phyloP scores from a whole-genome alignment of 2,888 invertebrate species.

The Harpagoxenus sublaevis region DNA sequence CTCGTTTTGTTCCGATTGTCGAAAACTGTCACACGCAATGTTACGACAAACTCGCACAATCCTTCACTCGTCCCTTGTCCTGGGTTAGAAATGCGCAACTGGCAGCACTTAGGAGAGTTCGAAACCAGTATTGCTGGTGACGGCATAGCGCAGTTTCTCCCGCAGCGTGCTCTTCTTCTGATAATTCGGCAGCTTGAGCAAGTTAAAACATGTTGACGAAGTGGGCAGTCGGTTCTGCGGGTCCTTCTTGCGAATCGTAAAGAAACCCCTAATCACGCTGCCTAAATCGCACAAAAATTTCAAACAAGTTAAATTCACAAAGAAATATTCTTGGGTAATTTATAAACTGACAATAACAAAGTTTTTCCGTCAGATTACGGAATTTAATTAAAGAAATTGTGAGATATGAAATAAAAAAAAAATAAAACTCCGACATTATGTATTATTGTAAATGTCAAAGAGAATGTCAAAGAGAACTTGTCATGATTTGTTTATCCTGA shows the following conservation, averaged over 20 bases:
- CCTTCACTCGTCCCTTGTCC: neutral
- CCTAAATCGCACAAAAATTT: conserved; percentile 87
- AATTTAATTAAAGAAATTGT: too few relatives aligned
- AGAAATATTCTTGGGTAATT: neutral
- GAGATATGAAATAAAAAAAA: too few relatives aligned
- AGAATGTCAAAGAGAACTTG: too few relatives aligned
- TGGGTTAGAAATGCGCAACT: neutral
- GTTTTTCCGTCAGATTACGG: too few relatives aligned
- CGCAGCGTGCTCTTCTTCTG: conserved; percentile 97
- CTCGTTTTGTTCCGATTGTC: neutral
- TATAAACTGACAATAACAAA: too few relatives aligned
- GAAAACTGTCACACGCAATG: neutral
- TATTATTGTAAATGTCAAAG: neutral
- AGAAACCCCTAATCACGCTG: conserved; percentile 98
- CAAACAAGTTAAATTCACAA: conserved; percentile 37
- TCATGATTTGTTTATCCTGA: neutral
- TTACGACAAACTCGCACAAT: conserved; percentile 2
- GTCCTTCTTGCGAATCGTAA: conserved; percentile 98
- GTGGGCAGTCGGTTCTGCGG: conserved; percentile 98
- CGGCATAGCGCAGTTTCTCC: conserved; percentile 98
- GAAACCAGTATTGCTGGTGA: conserved; percentile 99
- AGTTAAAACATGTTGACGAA: conserved; percentile 99
- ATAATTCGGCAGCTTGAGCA: conserved; percentile 99
- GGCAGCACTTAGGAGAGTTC: conserved; percentile 94
- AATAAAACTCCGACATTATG: too few relatives aligned